A percentile compares a stretch with the other conserved stretches of the same genome.
These are phyloP conservation scores for Troilus luridus DNA, from an alignment of 2,888 invertebrate genomes.

Conservation along the genomic window DNA sequence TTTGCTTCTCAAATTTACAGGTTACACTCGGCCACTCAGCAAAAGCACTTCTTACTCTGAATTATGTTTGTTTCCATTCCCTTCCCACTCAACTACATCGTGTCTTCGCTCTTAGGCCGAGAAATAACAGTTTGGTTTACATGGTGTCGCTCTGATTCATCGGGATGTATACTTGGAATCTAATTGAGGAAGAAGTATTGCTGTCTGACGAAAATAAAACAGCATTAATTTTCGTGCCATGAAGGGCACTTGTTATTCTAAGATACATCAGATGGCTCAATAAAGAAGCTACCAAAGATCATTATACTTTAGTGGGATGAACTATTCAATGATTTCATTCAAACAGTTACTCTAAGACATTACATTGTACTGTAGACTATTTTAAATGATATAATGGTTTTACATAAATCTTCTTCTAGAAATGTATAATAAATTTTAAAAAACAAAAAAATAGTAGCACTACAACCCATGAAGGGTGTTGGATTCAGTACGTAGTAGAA, in stretches of 20 bases:
- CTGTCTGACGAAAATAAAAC: not conserved
- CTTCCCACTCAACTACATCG: not conserved
- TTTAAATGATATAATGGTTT: too few relatives aligned
- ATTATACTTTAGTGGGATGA: too few relatives aligned
- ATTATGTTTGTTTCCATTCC: slow-evolving; percentile 41
- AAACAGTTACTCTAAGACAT: too few relatives aligned
- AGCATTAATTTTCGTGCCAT: not conserved
- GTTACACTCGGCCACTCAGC: slow-evolving; percentile 1
- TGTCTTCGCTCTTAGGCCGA: not conserved
- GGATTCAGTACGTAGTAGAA: too few relatives aligned
- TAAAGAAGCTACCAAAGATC: too few relatives aligned
- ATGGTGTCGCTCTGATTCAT: not conserved
- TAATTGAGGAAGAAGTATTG: not conserved
- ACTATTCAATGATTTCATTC: too few relatives aligned
- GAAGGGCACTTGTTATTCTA: not conserved
- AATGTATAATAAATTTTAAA: not conserved
- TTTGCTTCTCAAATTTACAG: slow-evolving; percentile 29
- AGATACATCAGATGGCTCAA: too few relatives aligned
- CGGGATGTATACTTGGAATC: not conserved
- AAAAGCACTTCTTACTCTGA: not conserved
- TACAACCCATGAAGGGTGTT: not conserved
- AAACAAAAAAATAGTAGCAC: not conserved
- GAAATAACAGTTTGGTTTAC: not conserved
- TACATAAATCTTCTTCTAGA: too few relatives aligned
- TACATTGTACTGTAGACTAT: too few relatives aligned